Percentiles rank a stretch among this genome's conserved stretches.
These are phyloP conservation scores for Microcaecilia unicolor DNA, from an alignment of 2,797 vertebrate genomes.

Conservation along the genomic window DNA sequence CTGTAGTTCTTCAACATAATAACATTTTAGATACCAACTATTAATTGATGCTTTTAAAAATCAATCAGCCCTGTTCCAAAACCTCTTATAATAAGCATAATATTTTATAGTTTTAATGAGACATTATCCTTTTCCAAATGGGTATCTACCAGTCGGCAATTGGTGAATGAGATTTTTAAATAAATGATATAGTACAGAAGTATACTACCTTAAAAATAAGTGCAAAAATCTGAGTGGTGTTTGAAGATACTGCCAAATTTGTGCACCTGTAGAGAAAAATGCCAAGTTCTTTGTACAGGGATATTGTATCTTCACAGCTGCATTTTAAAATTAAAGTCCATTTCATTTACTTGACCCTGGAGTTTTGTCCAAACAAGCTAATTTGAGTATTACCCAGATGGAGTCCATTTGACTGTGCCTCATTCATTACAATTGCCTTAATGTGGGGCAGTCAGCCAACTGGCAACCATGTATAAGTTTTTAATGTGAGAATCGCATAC, in stretches of 20 bases:
- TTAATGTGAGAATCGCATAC: slow-evolving; percentile 13
- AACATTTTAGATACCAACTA: too few relatives aligned
- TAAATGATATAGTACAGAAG: too few relatives aligned
- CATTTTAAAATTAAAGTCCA: slow-evolving; percentile 38
- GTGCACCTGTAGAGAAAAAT: slow-evolving; percentile 18
- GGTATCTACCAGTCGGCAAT: too few relatives aligned
- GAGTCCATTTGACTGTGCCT: slow-evolving; percentile 62
- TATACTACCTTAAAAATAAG: too few relatives aligned
- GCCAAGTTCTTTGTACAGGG: neutral
- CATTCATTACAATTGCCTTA: slow-evolving; percentile 53
- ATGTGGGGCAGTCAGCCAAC: slow-evolving; percentile 39
- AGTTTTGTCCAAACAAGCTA: slow-evolving; percentile 55
- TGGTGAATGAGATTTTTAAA: too few relatives aligned
- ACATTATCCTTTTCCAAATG: too few relatives aligned
- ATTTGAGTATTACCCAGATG: slow-evolving; percentile 64
- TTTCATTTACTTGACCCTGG: slow-evolving; percentile 49
- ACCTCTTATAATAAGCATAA: too few relatives aligned
- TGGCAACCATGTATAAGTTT: slow-evolving; percentile 26
- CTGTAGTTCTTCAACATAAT: too few relatives aligned
- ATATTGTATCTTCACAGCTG: slow-evolving; percentile 19
- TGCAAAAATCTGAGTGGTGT: too few relatives aligned
- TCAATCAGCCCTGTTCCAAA: too few relatives aligned
- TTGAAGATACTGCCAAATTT: slow-evolving; percentile 9
- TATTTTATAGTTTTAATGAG: too few relatives aligned
- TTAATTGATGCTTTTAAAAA: too few relatives aligned